Base-by-base conservation (phyloP, 2,888 invertebrate genomes). In the Clanis bilineata region DNA sequence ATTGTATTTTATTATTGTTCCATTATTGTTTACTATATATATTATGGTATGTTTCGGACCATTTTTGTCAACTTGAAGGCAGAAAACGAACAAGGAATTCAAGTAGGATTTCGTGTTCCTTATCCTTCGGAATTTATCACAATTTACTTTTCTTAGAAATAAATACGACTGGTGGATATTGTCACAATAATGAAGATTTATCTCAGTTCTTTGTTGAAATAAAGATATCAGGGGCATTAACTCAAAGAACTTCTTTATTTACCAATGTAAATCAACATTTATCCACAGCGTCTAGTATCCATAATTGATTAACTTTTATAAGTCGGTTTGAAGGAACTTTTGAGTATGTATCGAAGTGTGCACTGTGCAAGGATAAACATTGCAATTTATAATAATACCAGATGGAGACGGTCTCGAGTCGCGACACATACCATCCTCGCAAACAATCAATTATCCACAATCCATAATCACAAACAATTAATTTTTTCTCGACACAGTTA, bases 401-500 rank as follows among this genome's bases (percentile, higher is more conserved):
- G 70, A 64, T 1, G 66, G 74, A 72, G 71, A 79, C 67, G 71
- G 66, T 68, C 69, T 72, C 80, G 36, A 36, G 36, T 12, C 10
- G 80, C 32, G 28, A 51, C 51, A 51, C 51, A 32, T 82, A 78
- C 75, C 80, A 80, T 83, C 80, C 77, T 77, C 75, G 66, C 74
- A 73, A 72, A 80, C 82, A 86, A 86, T 88, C 85, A 87, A 86
- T 88, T 87, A 86, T 80, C 79, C 79, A 82, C 83, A 80, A 85
- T 87, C 84, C 85, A 85, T 90, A 88, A 89, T 88, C 86, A 87
- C 80, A 69, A 82, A 85, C 84, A 86, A 86, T 88, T 86, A 87
- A 77, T 88, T 88, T 88, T 87, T 89, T 86, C 84, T 82, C 71
- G 74, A 70, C 66, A 74, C 79, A 80, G 74, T 79, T 85, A 87